Evolutionary conservation across 2,797 vertebrate species (phyloP).

Genomic region (Syngnathus rostellatus): DNA sequence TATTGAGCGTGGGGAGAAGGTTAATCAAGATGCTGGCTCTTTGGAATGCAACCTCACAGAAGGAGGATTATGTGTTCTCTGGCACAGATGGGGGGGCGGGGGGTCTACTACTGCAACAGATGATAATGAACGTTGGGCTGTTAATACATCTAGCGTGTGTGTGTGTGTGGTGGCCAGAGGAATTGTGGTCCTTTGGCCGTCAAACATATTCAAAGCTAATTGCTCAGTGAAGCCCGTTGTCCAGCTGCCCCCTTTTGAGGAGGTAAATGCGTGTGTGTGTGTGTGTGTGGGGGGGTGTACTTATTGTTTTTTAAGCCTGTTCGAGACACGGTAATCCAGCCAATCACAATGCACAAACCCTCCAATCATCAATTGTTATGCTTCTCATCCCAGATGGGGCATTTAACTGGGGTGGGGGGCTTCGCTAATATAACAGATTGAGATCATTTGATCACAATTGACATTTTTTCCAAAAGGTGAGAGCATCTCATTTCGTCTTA

Average conservation of each 20-base stretch:
- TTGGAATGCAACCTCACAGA: constrained; percentile 25
- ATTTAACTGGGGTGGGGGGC: constrained; percentile 11
- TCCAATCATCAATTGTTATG: constrained; percentile 36
- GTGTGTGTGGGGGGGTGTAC: not conserved
- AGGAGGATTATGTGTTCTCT: constrained; percentile 23
- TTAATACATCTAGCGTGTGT: not conserved
- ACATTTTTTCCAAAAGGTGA: not conserved
- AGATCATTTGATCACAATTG: not conserved
- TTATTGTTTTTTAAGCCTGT: constrained; percentile 34
- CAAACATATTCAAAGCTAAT: constrained; percentile 50
- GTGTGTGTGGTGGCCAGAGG: constrained; percentile 14
- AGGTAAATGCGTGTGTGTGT: not conserved
- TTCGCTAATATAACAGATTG: not conserved
- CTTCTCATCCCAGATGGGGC: constrained; percentile 21
- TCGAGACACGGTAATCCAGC: constrained; percentile 43
- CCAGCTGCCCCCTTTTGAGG: constrained; percentile 24
- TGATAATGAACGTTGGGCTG: constrained; percentile 23
- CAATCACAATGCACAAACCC: constrained; percentile 37
- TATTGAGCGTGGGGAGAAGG: constrained; percentile 25
- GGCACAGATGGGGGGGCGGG: constrained; percentile 5
- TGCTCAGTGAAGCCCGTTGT: constrained; percentile 52
- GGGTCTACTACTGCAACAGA: constrained; percentile 8
- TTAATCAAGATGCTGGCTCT: constrained; percentile 33
- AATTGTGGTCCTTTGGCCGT: constrained; percentile 27
- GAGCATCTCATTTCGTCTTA: not conserved